phyloP scores from a whole-genome alignment of 2,113 vertebrate genomes.

The Pygathrix nemaeus region DNA sequence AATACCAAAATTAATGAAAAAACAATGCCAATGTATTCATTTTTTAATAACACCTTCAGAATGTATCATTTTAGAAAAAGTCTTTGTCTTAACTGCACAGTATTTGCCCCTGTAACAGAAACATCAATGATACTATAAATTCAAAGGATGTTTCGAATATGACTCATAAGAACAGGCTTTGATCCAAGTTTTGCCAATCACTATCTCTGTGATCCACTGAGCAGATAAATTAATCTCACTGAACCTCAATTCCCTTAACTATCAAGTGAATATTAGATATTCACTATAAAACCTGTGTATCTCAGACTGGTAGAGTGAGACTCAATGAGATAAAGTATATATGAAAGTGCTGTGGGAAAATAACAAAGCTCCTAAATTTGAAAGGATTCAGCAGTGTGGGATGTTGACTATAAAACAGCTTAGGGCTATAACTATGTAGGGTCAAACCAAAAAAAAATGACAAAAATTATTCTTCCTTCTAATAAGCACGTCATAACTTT shows the following conservation, averaged over 20 bases:
- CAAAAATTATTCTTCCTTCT: background rate
- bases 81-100: background rate
- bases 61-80: background rate
- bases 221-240: background rate
- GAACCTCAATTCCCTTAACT: background rate
- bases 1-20: constrained; percentile 39
- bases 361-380: background rate
- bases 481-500: background rate
- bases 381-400: constrained; percentile 7
- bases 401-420: background rate
- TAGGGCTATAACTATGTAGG: background rate
- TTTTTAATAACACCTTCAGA: constrained; percentile 1
- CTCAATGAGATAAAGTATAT: background rate
- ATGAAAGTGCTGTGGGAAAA: background rate
- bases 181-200: background rate
- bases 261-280: background rate
- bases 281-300: constrained; percentile 1
- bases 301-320: background rate
- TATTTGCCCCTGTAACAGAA: background rate
- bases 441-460: background rate
- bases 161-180: background rate
- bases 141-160: constrained; percentile 40
- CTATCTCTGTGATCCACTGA: background rate
- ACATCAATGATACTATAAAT: background rate
- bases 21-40: background rate